phyloP scores from a whole-genome alignment of 2,797 vertebrate species.

The Sparidentex hasta region DNA sequence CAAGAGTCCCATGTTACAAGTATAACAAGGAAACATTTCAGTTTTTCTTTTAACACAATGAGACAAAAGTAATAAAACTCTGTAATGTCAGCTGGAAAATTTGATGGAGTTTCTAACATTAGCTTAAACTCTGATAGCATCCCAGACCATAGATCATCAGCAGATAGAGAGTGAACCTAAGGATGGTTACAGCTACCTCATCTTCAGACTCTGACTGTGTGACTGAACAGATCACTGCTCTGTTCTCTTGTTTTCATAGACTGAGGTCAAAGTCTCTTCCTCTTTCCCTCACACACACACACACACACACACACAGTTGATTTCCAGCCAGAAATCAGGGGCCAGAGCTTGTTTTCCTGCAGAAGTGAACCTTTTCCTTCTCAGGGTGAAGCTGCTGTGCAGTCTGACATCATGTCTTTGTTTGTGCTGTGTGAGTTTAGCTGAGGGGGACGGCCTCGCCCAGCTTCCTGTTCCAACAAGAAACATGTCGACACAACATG shows the following conservation, averaged over 20 bases:
- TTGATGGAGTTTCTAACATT: no score
- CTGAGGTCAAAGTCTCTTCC: constrained; percentile 33
- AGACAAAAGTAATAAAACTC: no score
- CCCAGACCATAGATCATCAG: no score
- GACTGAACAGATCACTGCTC: background rate
- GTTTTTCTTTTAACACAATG: no score
- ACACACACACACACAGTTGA: background rate
- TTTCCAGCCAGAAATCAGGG: background rate
- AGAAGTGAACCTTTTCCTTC: background rate
- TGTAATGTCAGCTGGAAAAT: no score
- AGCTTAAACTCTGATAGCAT: no score
- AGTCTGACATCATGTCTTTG: background rate
- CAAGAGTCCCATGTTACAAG: no score
- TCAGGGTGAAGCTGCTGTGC: no score
- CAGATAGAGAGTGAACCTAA: no score
- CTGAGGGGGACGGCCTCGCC: constrained; percentile 1
- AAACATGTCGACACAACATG: constrained; percentile 1
- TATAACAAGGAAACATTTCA: no score
- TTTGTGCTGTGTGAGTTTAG: constrained; percentile 23
- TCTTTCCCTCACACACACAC: constrained; percentile 23
- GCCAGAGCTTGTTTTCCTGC: background rate
- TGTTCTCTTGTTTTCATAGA: constrained; percentile 34
- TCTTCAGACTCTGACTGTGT: background rate
- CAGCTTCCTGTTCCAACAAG: constrained; percentile 40
- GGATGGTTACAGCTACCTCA: background rate